Conservation (phyloP, 1,140 invertebrate genomes). For the Sipha flava region DNA sequence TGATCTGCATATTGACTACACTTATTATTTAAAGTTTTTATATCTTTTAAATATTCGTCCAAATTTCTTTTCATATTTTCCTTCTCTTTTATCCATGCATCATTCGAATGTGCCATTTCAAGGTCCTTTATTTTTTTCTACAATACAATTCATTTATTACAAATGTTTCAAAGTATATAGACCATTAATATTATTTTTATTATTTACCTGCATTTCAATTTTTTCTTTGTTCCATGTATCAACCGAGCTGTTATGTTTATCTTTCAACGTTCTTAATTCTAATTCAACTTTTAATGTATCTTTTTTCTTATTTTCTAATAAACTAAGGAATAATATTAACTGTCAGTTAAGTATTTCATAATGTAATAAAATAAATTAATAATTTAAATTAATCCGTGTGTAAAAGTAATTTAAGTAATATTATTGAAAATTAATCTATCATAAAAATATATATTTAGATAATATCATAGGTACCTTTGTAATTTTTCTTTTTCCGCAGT, state of each 20-base stretch:
- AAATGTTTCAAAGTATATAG: not conserved
- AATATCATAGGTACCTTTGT: slow-evolving; percentile 44
- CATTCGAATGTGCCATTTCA: slow-evolving; percentile 48
- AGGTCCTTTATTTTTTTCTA: slow-evolving; percentile 59
- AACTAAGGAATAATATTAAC: slow-evolving; percentile 40
- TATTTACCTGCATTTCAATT: slow-evolving; percentile 54
- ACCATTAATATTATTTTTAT: not conserved
- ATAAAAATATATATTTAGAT: not conserved
- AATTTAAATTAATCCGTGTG: not conserved
- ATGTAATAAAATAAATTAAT: not conserved
- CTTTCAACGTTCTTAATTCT: slow-evolving; percentile 60
- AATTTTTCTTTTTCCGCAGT: slow-evolving; percentile 67
- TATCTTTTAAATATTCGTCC: slow-evolving; percentile 64
- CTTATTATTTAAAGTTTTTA: slow-evolving; percentile 63
- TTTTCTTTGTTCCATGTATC: slow-evolving; percentile 69
- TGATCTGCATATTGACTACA: slow-evolving; percentile 62
- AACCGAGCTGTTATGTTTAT: slow-evolving; percentile 58
- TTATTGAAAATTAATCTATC: not conserved
- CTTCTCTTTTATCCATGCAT: slow-evolving; percentile 53
- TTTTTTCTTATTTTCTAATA: slow-evolving; percentile 46
- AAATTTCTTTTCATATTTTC: slow-evolving; percentile 58
- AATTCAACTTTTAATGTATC: slow-evolving; percentile 53
- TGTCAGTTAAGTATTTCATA: not conserved
- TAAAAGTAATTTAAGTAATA: not conserved
- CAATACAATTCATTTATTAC: slow-evolving; percentile 26